These are phyloP conservation scores for Lagorchestes hirsutus DNA, from an alignment of 2,797 vertebrate genomes.

Conservation along the genomic window DNA sequence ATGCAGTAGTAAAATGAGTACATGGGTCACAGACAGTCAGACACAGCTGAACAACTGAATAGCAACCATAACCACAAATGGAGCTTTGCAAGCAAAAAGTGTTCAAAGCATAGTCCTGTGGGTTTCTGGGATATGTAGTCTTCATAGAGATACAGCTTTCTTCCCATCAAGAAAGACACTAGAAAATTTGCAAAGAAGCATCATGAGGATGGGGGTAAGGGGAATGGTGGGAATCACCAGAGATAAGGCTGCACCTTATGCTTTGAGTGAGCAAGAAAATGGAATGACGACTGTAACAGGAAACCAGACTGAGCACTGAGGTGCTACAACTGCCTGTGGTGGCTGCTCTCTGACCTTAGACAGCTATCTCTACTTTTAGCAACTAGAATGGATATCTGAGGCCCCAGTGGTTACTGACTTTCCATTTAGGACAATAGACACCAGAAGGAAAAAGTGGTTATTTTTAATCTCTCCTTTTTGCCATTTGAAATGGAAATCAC, in stretches of 20 bases:
- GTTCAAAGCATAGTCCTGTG: background rate
- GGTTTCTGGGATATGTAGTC: background rate
- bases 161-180: background rate
- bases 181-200: background rate
- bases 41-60: background rate
- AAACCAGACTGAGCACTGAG: background rate
- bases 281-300: background rate
- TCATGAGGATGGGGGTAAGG: background rate
- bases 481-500: background rate
- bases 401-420: background rate
- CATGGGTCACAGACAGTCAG: background rate
- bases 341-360: background rate
- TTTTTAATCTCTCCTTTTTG: background rate
- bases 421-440: background rate
- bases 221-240: background rate
- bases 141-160: background rate
- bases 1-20: background rate
- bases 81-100: background rate
- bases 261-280: background rate
- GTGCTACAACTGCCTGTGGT: background rate
- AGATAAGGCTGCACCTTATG: background rate
- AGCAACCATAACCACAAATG: background rate
- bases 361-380: background rate
- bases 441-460: background rate
- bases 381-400: background rate